Conservation (phyloP, 2,888 invertebrate species). For the Leptothorax acervorum region DNA sequence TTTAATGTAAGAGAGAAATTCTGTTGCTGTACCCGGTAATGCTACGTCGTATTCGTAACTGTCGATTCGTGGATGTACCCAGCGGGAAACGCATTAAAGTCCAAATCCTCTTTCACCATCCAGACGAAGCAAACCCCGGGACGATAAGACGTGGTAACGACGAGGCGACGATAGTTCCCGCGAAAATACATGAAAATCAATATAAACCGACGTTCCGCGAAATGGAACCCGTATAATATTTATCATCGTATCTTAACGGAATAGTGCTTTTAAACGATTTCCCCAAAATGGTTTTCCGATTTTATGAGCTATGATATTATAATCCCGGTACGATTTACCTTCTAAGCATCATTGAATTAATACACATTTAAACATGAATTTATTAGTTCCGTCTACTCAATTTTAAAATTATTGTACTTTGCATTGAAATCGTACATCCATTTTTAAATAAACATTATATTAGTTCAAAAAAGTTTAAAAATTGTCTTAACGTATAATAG, state of each 20-base stretch:
- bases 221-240: constrained; percentile 47
- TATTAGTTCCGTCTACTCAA: not conserved
- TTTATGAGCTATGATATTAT: constrained; percentile 28
- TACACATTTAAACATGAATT: not conserved
- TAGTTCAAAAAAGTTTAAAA: not conserved
- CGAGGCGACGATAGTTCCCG: constrained; percentile 42
- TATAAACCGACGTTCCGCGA: constrained; percentile 44
- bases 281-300: constrained; percentile 53
- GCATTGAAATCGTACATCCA: not conserved
- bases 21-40: constrained; percentile 32
- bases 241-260: constrained; percentile 52
- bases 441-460: not conserved
- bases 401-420: not conserved
- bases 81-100: constrained; percentile 60
- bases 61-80: constrained; percentile 52
- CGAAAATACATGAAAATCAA: constrained; percentile 56
- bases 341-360: constrained; percentile 17
- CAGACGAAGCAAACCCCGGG: constrained; percentile 57
- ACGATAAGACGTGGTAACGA: constrained; percentile 55
- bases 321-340: constrained; percentile 7
- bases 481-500: not conserved
- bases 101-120: constrained; percentile 53
- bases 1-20: constrained; percentile 52
- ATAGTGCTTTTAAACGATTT: constrained; percentile 46
- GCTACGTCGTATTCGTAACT: constrained; percentile 51